Evolutionary conservation across 2,888 invertebrate genomes (phyloP), one percentile per base, ranked within the genome.

Genomic region (Petrophora chlorosata): DNA sequence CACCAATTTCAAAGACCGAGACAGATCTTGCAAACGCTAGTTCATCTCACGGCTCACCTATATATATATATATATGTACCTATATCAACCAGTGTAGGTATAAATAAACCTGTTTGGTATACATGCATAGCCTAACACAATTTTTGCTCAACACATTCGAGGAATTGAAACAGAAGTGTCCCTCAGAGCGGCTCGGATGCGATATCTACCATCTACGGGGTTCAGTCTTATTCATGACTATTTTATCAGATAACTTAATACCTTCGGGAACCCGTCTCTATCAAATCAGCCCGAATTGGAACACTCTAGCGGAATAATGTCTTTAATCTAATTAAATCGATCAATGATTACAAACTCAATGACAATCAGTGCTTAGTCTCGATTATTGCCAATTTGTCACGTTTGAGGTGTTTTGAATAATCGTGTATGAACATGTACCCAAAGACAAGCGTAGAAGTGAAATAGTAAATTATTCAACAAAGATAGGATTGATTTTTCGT

Each of bases 121-220:
- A 56, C 48, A 53, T 35, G 47, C 53, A 60, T 65, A 67, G 63
- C 71, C 73, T 76, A 81, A 83, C 71, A 76, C 79, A 81, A 79
- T 82, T 84, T 79, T 73, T 74, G 68, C 67, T 56, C 73, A 73
- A 76, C 77, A 74, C 73, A 78, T 78, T 71, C 75, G 60, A 73
- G 73, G 69, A 85, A 85, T 85, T 85, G 85, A 82, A 85, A 85
- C 82, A 80, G 76, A 83, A 85, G 78, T 74, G 80, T 76, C 71
- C 70, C 73, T 65, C 58, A 53, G 73, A 77, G 73, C 64, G 63
- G 67, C 68, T 70, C 67, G 62, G 63, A 61, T 58, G 51, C 52
- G 43, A 60, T 56, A 53, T 56, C 25, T 33, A 39, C 50, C 52
- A 57, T 61, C 53, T 62, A 61, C 60, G 50, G 55, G 59, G 59